Base-by-base conservation (phyloP, 92 coral and sea anemone genomes). In the Epizoanthus illoricatus region DNA sequence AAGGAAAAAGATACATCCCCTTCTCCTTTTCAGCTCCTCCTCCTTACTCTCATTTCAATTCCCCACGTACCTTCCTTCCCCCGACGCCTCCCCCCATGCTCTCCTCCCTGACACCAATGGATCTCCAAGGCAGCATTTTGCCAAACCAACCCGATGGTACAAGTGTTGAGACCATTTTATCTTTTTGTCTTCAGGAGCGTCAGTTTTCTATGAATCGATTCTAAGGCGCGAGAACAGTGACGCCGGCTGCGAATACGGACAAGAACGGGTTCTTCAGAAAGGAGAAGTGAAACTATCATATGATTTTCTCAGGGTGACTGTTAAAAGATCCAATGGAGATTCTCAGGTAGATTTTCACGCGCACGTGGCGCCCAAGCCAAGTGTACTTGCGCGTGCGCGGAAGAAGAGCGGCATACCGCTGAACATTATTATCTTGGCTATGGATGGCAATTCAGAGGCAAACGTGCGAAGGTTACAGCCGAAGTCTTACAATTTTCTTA, bases 371-470 rank as follows among this genome's bases (percentile, higher is more conserved):
- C 80, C 92, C 4, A 86, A 81, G 75, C 73, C 75, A 17, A 79
- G 75, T 17, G 92, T 86, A 45, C 63, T 86, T 45, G 60, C 85
- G 62, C 90, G 90, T 41, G 57, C 80, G 65, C 84, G 79, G 23
- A 71, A n/a, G 21, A 76, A 69, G 5, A 67, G 71, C 21, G 92
- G 90, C 8, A 71, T 86, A 71, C 80, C 84, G 71, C 85, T 83
- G 73, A 89, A 86, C 73, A 80, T 89, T 19, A 47, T 89, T 54
- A 87, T 89, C 64, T 47, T 89, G 41, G 92, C 88, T 16, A 80
- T 89, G 69, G 92, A 89, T 47, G 80, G 90, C 3, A 89, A 85
- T 59, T 89, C 92, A n/a, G 86, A 75, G 45, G 92, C 87, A 18
- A 81, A 83, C 47, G 80, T 89, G 74, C 92, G 84, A 54, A 76